Evolutionary conservation across 2,888 invertebrate genomes (phyloP).

Genomic region (Drosophila conformis): DNA sequence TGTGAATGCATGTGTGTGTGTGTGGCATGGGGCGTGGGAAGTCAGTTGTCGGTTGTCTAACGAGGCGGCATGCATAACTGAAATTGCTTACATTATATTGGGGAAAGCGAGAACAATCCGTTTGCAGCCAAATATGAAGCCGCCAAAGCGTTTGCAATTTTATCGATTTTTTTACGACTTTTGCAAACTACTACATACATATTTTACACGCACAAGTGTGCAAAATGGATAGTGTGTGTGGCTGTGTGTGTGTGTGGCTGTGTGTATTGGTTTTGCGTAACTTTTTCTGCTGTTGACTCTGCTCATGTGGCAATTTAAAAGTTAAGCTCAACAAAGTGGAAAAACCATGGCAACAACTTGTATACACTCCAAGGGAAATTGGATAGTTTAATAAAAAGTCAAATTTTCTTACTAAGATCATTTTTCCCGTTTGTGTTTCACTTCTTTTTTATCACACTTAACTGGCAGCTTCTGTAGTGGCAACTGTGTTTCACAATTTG

Average conservation of each 20-base stretch:
- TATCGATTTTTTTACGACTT: constrained; percentile 73
- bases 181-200: constrained; percentile 21
- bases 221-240: constrained; percentile 17
- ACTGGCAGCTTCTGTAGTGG: not conserved
- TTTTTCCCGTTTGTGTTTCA: not conserved
- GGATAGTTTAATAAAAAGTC: constrained; percentile 1
- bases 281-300: constrained; percentile 1
- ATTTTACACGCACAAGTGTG: constrained; percentile 54
- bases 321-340: constrained; percentile 19
- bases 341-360: not conserved
- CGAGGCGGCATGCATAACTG: constrained; percentile 49
- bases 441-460: not conserved
- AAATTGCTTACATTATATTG: constrained; percentile 53
- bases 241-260: not conserved
- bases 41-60: not conserved
- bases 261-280: not conserved
- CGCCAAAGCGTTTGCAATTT: constrained; percentile 46
- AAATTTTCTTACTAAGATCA: not conserved
- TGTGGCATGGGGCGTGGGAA: not conserved
- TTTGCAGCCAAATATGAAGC: constrained; percentile 24
- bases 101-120: constrained; percentile 25
- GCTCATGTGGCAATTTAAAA: constrained; percentile 48
- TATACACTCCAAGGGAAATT: not conserved
- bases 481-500: not conserved
- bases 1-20: constrained; percentile 22